Evolutionary conservation across 35 echinoderm and acorn worm species (phyloP), one percentile per base, ranked within the genome.

Genomic region (Apostichopus californicus): DNA sequence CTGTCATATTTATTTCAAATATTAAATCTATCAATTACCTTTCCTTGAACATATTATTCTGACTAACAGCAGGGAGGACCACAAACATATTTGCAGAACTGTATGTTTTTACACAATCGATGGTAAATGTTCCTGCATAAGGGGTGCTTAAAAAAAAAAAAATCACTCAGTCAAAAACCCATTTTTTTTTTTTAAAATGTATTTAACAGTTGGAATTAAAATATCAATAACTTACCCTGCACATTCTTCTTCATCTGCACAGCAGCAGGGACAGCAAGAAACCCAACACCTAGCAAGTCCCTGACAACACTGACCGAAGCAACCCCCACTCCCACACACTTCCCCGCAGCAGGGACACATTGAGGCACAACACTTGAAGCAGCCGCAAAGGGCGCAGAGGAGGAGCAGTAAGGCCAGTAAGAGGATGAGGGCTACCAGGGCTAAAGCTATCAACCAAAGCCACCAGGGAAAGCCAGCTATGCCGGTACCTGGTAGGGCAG

Each of bases 241-340:
- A 77, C 66, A 90, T 77, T 86, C 83, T 59, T 93, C 92, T 57
- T 93, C 92, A 55, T 93, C 92, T 11, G 77, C 6, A 93, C 92
- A 93, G 55, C 92, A 93, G 52, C 92, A 93, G 8, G 92, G 92
- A 75, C 92, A 93, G 56, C 92, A 93, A 17, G 66, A 34, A 23
- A 21, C 83, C 92, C 92, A 93, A 46, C 92, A 93, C 15, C 73
- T 73, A 70, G 88, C 88, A 46, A 90, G 80, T 86, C 63, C 80
- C 34, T 61, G 28, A 7, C 88, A 90, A 56, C 88, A 77, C n/a
- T 13, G 17, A 6, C 88, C 88, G 28, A 73, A 90, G 52, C 88
- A 77, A 10, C 88, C 88, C 25, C 88, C 68, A 1, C 66, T 65
- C n/a, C 88, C 88, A 78, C 88, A 90, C 5, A 78, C 88, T 9